These are phyloP conservation scores for Aphyosemion australe DNA, from an alignment of 2,113 vertebrate species.

Conservation along the genomic window DNA sequence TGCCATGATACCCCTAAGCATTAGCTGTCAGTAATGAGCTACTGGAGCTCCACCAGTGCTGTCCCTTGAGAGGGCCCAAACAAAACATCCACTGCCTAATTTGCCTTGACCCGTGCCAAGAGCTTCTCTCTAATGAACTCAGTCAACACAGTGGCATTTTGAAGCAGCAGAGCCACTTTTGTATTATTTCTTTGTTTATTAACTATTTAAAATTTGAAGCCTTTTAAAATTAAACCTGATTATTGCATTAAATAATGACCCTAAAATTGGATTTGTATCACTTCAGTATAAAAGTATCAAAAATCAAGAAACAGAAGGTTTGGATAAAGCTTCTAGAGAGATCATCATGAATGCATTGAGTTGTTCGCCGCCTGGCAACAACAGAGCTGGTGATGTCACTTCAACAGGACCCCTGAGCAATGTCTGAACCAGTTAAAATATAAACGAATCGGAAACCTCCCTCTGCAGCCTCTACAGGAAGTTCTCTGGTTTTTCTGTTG, in stretches of 20 bases:
- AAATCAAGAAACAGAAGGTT: neutral
- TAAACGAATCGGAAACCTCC: no score
- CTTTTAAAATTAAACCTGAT: slow-evolving; percentile 55
- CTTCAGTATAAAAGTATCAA: no score
- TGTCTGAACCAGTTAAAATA: neutral
- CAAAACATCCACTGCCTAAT: slow-evolving; percentile 40
- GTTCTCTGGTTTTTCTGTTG: no score
- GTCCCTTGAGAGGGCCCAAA: slow-evolving; percentile 27
- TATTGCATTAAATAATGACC: neutral
- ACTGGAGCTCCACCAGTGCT: slow-evolving; percentile 40
- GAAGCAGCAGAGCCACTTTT: slow-evolving; percentile 17
- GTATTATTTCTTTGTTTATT: slow-evolving; percentile 33
- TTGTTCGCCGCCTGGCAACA: neutral
- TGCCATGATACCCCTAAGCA: slow-evolving; percentile 37
- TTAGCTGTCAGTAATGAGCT: slow-evolving; percentile 61
- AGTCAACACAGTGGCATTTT: slow-evolving; percentile 35
- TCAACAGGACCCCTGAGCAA: neutral
- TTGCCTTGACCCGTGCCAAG: slow-evolving; percentile 39
- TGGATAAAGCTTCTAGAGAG: neutral
- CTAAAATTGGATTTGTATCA: no score
- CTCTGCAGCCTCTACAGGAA: no score
- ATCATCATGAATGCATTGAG: neutral
- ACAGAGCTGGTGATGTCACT: neutral
- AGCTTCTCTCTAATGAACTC: slow-evolving; percentile 57
- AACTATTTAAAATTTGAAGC: slow-evolving; percentile 49